Conservation (phyloP, 2,113 vertebrate genomes). For the Acanthochromis polyacanthus region DNA sequence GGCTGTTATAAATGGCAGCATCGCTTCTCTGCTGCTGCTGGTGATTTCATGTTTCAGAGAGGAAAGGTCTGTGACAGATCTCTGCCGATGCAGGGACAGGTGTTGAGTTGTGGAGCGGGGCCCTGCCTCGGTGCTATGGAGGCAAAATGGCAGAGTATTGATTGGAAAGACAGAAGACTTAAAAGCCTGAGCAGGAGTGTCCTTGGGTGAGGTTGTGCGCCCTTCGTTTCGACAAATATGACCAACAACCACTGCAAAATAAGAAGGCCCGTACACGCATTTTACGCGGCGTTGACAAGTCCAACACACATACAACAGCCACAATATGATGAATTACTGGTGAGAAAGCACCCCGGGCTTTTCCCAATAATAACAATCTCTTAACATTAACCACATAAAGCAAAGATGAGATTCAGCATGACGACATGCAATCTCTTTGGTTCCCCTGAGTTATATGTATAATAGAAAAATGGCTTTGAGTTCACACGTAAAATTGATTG, state of each 20-base stretch:
- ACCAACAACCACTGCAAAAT: background rate
- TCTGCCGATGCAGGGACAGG: slow-evolving; percentile 47
- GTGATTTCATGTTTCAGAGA: slow-evolving; percentile 57
- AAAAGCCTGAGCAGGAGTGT: slow-evolving; percentile 24
- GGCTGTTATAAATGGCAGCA: slow-evolving; percentile 64
- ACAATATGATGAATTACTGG: slow-evolving; percentile 18
- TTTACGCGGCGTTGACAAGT: background rate
- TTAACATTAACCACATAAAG: slow-evolving; percentile 46
- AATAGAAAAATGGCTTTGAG: slow-evolving; percentile 41
- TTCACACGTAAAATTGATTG: slow-evolving; percentile 49
- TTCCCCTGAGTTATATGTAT: slow-evolving; percentile 47
- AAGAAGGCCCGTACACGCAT: background rate
- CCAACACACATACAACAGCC: background rate
- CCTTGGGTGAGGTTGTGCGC: slow-evolving; percentile 60
- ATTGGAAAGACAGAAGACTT: slow-evolving; percentile 45
- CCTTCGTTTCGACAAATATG: slow-evolving; percentile 20
- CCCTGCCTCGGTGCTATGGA: background rate
- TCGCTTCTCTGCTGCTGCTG: slow-evolving; percentile 38
- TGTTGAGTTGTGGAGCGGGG: slow-evolving; percentile 51
- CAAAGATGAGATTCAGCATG: slow-evolving; percentile 37
- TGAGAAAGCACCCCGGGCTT: slow-evolving; percentile 32
- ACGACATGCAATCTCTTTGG: slow-evolving; percentile 26
- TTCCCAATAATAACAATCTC: slow-evolving; percentile 59
- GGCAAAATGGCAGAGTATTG: slow-evolving; percentile 71
- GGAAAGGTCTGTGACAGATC: slow-evolving; percentile 60